These are phyloP conservation scores for Armadillidium nasatum DNA, from an alignment of 1,140 invertebrate species.

Conservation along the genomic window DNA sequence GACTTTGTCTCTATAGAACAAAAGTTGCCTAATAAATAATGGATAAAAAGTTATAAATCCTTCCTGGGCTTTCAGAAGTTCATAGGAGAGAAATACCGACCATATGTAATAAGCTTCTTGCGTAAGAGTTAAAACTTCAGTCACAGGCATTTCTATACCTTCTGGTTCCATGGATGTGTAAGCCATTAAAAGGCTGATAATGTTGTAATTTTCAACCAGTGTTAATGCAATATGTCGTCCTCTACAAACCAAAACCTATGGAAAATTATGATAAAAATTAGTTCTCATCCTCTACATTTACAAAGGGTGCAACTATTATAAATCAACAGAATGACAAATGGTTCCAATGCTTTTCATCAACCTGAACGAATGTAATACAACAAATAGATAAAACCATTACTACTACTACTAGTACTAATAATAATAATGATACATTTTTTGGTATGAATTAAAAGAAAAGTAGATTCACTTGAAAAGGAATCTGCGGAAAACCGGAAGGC, in stretches of 20 bases:
- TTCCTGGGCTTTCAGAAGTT: slow-evolving; percentile 32
- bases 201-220: slow-evolving; percentile 33
- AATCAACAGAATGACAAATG: too few relatives aligned
- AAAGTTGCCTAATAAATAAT: slow-evolving; percentile 33
- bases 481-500: too few relatives aligned
- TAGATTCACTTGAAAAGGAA: too few relatives aligned
- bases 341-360: too few relatives aligned
- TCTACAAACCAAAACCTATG: slow-evolving; percentile 30
- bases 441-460: too few relatives aligned
- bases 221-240: slow-evolving; percentile 31
- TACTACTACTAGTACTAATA: too few relatives aligned
- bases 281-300: background rate
- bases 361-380: too few relatives aligned
- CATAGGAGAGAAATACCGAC: slow-evolving; percentile 33
- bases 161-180: slow-evolving; percentile 37
- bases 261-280: background rate
- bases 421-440: too few relatives aligned
- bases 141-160: slow-evolving; percentile 30
- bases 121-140: slow-evolving; percentile 33
- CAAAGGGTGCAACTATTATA: too few relatives aligned
- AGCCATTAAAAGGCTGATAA: slow-evolving; percentile 31
- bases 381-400: too few relatives aligned
- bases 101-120: slow-evolving; percentile 35
- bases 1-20: slow-evolving; percentile 41
- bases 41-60: slow-evolving; percentile 34